Percentiles rank a stretch among this genome's conserved stretches.
These are phyloP conservation scores for Ariolimax columbianus DNA, from an alignment of 2,888 invertebrate species.

Conservation along the genomic window DNA sequence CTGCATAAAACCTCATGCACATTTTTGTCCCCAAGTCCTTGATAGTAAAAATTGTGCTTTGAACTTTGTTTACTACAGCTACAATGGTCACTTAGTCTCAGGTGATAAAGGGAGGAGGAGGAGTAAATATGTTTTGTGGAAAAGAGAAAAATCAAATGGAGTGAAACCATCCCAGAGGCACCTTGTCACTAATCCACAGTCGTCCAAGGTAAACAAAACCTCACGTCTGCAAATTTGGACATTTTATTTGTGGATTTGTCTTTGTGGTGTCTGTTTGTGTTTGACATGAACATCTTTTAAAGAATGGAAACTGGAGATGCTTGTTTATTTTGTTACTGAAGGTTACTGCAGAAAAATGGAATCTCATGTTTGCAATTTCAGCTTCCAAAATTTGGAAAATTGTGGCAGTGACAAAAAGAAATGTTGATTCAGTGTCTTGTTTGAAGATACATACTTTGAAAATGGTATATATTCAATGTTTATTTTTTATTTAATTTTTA, in stretches of 20 bases:
- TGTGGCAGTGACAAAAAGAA: neutral
- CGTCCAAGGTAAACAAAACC: conserved; percentile 82
- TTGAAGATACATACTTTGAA: neutral
- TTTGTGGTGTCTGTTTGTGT: conserved; percentile 5
- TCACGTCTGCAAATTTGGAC: neutral
- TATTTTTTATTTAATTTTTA: neutral
- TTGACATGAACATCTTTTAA: neutral
- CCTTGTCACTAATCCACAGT: conserved; percentile 96
- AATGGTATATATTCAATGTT: neutral
- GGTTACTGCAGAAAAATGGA: neutral
- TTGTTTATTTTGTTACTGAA: neutral
- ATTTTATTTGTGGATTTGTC: conserved; percentile 6
- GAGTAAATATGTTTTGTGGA: conserved; percentile 94
- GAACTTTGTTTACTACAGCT: conserved; percentile 81
- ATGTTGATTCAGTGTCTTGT: neutral
- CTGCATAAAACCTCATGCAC: too few species aligned
- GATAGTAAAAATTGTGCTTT: neutral
- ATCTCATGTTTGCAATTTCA: neutral
- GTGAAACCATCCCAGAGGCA: conserved; percentile 96
- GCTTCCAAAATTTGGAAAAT: neutral
- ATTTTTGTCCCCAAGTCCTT: too few species aligned
- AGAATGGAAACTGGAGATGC: neutral
- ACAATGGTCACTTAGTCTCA: conserved; percentile 95
- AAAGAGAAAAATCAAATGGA: conserved; percentile 91
- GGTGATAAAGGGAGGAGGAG: conserved; percentile 95